Evolutionary conservation across 2,797 vertebrate species (phyloP).

Genomic region (Peromyscus attwateri): DNA sequence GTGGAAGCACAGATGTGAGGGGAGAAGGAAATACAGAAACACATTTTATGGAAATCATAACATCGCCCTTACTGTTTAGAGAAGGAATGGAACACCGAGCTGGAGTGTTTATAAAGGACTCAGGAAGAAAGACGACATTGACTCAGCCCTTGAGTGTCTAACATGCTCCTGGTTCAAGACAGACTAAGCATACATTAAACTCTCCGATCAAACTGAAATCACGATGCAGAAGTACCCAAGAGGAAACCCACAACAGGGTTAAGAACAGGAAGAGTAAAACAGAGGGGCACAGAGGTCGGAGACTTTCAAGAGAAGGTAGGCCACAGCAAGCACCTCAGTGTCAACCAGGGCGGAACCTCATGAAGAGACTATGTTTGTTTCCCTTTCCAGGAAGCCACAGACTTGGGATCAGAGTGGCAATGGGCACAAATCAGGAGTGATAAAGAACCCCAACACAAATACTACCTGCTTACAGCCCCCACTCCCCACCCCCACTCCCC

Average conservation of each 20-base stretch:
- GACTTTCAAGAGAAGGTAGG: background rate
- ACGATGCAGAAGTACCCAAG: background rate
- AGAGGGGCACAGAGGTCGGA: background rate
- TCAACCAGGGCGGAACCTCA: background rate
- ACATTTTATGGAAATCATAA: background rate
- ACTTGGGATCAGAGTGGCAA: no score
- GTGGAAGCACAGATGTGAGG: background rate
- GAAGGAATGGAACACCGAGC: background rate
- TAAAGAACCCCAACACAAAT: background rate
- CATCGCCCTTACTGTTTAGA: background rate
- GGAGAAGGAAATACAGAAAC: background rate
- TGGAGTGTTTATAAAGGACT: background rate
- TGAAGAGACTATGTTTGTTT: background rate
- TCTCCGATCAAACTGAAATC: background rate
- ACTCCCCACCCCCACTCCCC: no score
- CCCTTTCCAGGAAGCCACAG: background rate
- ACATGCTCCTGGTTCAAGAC: background rate
- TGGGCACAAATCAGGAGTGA: background rate
- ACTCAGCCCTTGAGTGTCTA: background rate
- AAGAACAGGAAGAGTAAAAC: background rate
- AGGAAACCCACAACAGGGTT: background rate
- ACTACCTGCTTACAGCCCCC: background rate
- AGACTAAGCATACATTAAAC: background rate
- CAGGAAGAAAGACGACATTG: background rate
- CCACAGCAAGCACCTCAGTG: background rate